Evolutionary conservation across 2,797 vertebrate genomes (phyloP).

Genomic region (Choloepus didactylus): DNA sequence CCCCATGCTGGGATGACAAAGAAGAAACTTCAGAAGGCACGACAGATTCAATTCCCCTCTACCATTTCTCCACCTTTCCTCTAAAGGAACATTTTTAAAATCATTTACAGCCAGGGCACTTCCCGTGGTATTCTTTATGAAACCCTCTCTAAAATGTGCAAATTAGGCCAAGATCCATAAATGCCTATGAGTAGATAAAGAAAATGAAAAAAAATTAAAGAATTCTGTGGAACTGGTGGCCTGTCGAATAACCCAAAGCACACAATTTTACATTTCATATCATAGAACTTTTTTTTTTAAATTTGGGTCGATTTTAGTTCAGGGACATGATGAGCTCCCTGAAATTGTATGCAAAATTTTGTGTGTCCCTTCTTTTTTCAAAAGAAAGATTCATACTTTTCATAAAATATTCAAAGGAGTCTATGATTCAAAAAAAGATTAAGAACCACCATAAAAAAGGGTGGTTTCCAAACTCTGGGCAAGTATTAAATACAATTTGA

Average conservation of each 20-base stretch:
- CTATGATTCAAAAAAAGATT: background rate
- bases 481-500: constrained; percentile 47
- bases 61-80: background rate
- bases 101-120: background rate
- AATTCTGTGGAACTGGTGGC: background rate
- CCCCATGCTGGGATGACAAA: background rate
- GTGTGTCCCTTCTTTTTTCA: background rate
- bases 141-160: background rate
- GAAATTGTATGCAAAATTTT: background rate
- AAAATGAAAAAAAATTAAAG: background rate
- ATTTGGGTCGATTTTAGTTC: background rate
- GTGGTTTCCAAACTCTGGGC: background rate
- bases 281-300: background rate
- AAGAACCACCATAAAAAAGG: background rate
- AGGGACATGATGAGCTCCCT: background rate
- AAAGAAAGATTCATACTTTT: constrained; percentile 41
- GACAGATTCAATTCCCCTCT: background rate
- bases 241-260: background rate
- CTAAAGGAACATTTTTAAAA: background rate
- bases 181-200: background rate
- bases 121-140: background rate
- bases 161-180: background rate
- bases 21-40: background rate
- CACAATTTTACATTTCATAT: background rate
- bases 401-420: constrained; percentile 8